Evolutionary conservation across 2,888 invertebrate genomes (phyloP).

Genomic region (Brenthis daphne): DNA sequence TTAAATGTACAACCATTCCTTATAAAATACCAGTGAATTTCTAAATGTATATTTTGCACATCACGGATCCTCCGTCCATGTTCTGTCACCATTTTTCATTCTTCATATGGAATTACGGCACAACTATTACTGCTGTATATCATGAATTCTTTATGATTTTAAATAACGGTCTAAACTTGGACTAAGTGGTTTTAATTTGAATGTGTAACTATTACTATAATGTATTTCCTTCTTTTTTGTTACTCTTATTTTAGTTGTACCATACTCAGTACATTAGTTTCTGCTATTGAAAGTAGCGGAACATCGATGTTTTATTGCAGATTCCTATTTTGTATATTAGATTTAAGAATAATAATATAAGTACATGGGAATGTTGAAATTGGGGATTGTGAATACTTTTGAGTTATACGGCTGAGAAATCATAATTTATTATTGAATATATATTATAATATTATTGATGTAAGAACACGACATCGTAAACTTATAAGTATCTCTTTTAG

Average conservation of each 20-base stretch:
- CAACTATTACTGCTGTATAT: background rate
- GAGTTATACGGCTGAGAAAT: slow-evolving; percentile 50
- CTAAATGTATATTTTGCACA: slow-evolving; percentile 1
- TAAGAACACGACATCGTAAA: slow-evolving; percentile 56
- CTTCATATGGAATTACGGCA: background rate
- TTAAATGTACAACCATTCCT: background rate
- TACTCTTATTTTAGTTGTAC: slow-evolving; percentile 1
- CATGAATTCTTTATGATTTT: background rate
- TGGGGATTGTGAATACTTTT: slow-evolving; percentile 36
- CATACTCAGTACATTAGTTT: background rate
- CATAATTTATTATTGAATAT: slow-evolving; percentile 49
- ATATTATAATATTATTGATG: slow-evolving; percentile 58
- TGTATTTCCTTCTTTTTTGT: background rate
- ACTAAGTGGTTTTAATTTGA: background rate
- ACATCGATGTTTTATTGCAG: slow-evolving; percentile 69
- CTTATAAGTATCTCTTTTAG: slow-evolving; percentile 41
- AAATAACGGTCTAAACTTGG: too few species aligned
- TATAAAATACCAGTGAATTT: slow-evolving; percentile 5
- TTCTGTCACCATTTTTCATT: background rate
- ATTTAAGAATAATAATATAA: slow-evolving; percentile 66
- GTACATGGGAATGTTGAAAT: slow-evolving; percentile 44
- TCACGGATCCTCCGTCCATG: slow-evolving; percentile 15
- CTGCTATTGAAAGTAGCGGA: slow-evolving; percentile 26
- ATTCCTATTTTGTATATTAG: slow-evolving; percentile 78
- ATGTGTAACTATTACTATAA: background rate